These are phyloP conservation scores for Myrmophylax atrothorax DNA, from an alignment of 2,113 vertebrate species.

Conservation along the genomic window DNA sequence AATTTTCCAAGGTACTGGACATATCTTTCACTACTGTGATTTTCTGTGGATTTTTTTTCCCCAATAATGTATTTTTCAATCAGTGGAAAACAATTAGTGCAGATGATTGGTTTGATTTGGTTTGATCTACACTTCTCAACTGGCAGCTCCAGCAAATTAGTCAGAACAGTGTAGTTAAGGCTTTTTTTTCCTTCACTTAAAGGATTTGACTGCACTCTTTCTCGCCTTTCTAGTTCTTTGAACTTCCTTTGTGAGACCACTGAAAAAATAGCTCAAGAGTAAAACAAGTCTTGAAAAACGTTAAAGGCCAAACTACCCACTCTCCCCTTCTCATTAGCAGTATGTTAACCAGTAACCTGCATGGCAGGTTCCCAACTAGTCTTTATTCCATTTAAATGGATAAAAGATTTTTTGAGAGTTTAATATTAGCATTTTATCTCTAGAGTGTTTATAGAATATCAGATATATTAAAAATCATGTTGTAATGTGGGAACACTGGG, in stretches of 20 bases:
- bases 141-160: not conserved
- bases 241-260: not conserved
- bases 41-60: not conserved
- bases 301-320: not conserved
- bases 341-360: not conserved
- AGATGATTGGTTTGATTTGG: not conserved
- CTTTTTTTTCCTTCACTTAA: not conserved
- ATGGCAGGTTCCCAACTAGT: not conserved
- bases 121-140: not conserved
- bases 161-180: not conserved
- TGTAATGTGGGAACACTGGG: not conserved
- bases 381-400: not conserved
- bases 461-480: not conserved
- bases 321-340: not conserved
- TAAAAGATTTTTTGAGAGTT: not conserved
- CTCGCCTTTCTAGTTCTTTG: not conserved
- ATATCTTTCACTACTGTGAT: not conserved
- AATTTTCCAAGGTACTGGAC: not conserved
- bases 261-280: not conserved
- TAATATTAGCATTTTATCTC: not conserved
- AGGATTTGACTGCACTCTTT: not conserved
- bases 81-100: not conserved
- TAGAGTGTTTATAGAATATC: not conserved
- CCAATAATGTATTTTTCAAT: not conserved
- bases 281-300: not conserved